Percentiles rank a stretch among this genome's conserved stretches.
Evolutionary conservation across 37 sponge, comb jelly and placozoan genomes (phyloP).

Genomic region (Trichoplax adhaerens): DNA sequence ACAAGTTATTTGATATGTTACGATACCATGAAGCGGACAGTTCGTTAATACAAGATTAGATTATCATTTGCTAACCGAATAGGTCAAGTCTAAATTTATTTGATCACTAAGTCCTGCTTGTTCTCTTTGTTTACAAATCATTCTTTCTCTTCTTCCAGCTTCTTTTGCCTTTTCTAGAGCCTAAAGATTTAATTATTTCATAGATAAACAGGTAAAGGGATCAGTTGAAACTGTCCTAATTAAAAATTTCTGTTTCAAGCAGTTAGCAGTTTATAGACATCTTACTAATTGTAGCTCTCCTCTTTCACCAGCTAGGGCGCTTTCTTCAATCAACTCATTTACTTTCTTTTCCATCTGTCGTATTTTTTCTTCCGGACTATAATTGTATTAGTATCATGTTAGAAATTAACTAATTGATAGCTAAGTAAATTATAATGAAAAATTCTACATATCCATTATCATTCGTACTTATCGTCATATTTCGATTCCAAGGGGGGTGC

Average conservation of each 20-base stretch:
- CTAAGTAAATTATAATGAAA: too few relatives aligned
- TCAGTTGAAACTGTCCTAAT: neutral
- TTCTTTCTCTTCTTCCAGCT: slow-evolving; percentile 72
- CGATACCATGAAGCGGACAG: too few relatives aligned
- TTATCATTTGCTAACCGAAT: slow-evolving; percentile 30
- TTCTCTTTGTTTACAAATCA: slow-evolving; percentile 66
- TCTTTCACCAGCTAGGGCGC: slow-evolving; percentile 38
- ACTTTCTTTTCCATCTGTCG: slow-evolving; percentile 74
- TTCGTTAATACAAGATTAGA: too few relatives aligned
- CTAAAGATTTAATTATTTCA: slow-evolving; percentile 5
- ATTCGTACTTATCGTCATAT: too few relatives aligned
- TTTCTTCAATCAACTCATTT: slow-evolving; percentile 73
- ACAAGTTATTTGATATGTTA: too few relatives aligned
- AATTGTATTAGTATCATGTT: neutral
- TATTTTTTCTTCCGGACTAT: slow-evolving; percentile 61
- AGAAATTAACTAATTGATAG: too few relatives aligned
- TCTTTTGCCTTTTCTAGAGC: slow-evolving; percentile 91
- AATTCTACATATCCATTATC: too few relatives aligned
- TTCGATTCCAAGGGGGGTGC: neutral
- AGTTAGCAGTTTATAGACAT: neutral
- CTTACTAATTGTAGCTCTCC: slow-evolving; percentile 52
- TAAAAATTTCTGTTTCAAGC: slow-evolving; percentile 2
- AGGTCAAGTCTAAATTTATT: slow-evolving; percentile 81
- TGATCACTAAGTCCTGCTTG: slow-evolving; percentile 43
- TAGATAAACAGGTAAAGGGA: neutral